These are phyloP conservation scores for Lasioglossum pauxillum DNA, from an alignment of 2,888 invertebrate genomes.

Conservation along the genomic window DNA sequence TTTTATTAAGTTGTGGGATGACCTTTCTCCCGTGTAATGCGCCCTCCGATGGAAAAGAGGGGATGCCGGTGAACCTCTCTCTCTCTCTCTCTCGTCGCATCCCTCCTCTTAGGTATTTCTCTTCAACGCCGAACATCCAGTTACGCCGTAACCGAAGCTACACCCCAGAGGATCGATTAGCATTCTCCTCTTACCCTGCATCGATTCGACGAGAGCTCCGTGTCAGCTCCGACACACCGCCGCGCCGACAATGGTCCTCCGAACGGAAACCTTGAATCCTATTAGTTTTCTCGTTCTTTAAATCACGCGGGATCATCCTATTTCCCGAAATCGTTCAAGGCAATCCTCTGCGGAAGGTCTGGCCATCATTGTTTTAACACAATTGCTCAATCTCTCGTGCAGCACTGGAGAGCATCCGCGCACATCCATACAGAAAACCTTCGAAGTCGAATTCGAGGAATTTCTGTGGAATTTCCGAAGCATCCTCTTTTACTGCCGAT, in stretches of 20 bases:
- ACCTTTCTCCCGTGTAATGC: slow-evolving; percentile 69
- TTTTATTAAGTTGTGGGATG: slow-evolving; percentile 70
- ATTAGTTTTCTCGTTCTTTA: background rate
- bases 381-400: slow-evolving; percentile 30
- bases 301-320: background rate
- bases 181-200: slow-evolving; percentile 1
- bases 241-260: slow-evolving; percentile 8
- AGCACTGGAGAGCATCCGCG: background rate
- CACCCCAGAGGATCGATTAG: slow-evolving; percentile 37
- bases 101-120: slow-evolving; percentile 48
- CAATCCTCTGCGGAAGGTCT: slow-evolving; percentile 47
- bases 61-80: slow-evolving; percentile 70
- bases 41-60: slow-evolving; percentile 59
- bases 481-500: background rate
- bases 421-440: background rate
- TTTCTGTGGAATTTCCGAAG: background rate
- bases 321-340: slow-evolving; percentile 55
- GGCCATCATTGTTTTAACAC: slow-evolving; percentile 2
- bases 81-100: slow-evolving; percentile 43
- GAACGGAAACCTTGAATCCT: background rate
- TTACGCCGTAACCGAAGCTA: slow-evolving; percentile 20
- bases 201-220: slow-evolving; percentile 15
- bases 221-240: slow-evolving; percentile 14
- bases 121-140: slow-evolving; percentile 42
- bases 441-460: background rate